phyloP scores from a whole-genome alignment of 2,113 vertebrate genomes.

The Elachura formosa region DNA sequence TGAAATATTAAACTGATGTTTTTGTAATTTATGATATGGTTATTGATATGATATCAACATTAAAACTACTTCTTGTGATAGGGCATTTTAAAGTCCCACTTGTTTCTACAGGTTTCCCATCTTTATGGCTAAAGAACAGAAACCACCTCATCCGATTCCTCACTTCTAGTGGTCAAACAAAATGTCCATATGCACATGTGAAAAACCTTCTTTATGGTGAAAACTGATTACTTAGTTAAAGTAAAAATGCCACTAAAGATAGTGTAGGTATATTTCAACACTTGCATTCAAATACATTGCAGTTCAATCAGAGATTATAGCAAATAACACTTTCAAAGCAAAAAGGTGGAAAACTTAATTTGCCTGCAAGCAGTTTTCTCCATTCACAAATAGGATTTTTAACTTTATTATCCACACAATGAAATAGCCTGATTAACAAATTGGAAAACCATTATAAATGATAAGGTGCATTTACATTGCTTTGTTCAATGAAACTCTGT shows the following conservation, averaged over 20 bases:
- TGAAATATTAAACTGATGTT: neutral
- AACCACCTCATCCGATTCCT: neutral
- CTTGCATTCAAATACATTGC: fast-evolving
- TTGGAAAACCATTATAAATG: neutral
- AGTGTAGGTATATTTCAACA: neutral
- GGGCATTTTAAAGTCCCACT: neutral
- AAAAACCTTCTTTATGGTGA: neutral
- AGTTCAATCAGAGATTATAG: neutral
- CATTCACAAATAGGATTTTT: neutral
- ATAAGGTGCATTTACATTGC: neutral
- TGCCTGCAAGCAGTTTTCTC: neutral
- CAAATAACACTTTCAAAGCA: neutral
- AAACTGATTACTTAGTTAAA: neutral
- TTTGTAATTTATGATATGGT: neutral
- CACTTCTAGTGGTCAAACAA: neutral
- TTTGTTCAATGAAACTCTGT: neutral
- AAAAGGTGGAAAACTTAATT: neutral
- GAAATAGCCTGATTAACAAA: neutral
- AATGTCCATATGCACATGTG: neutral
- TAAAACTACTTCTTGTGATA: neutral
- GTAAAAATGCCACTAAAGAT: neutral
- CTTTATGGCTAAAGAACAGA: neutral
- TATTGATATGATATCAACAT: neutral
- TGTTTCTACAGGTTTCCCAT: neutral
- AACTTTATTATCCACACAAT: neutral